phyloP scores from a whole-genome alignment of 2,113 vertebrate species.

The Dendrocopos noguchii region DNA sequence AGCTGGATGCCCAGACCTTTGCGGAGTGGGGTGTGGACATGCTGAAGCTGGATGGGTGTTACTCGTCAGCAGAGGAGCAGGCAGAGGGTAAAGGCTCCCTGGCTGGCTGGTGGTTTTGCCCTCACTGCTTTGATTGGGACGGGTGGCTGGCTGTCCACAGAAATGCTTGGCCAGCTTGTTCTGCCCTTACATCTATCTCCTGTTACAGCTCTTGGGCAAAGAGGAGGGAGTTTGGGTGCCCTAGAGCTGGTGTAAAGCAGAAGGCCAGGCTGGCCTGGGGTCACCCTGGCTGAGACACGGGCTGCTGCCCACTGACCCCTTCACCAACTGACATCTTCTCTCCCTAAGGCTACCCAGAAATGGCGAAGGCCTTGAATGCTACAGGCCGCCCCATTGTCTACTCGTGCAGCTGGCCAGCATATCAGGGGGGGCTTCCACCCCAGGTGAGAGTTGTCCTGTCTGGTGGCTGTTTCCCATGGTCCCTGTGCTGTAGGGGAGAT shows the following conservation, averaged over 20 bases:
- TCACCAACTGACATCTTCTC: neutral
- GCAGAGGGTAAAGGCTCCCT: conserved; percentile 75
- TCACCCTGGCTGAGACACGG: neutral
- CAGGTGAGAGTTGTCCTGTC: conserved; percentile 70
- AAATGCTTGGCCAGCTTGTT: fast-evolving
- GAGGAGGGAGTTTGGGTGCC: neutral
- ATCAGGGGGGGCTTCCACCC: conserved; percentile 89
- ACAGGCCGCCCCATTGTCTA: conserved; percentile 88
- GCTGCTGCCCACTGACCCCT: neutral
- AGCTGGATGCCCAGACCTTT: conserved; percentile 88
- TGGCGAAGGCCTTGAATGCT: conserved; percentile 87
- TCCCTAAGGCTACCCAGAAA: conserved; percentile 86
- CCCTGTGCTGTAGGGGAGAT: neutral
- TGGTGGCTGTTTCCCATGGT: neutral
- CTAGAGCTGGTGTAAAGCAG: neutral
- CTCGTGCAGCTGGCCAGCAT: conserved; percentile 94
- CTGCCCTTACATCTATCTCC: neutral
- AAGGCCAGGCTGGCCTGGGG: neutral
- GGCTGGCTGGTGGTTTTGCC: neutral
- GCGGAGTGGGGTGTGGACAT: conserved; percentile 93
- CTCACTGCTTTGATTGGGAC: neutral
- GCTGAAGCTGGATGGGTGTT: conserved; percentile 94
- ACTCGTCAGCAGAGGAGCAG: conserved; percentile 77
- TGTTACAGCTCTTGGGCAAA: neutral
- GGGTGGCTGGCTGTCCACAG: fast-evolving